Conservation (phyloP, 2,888 invertebrate species). For the Meghimatium bilineatum region DNA sequence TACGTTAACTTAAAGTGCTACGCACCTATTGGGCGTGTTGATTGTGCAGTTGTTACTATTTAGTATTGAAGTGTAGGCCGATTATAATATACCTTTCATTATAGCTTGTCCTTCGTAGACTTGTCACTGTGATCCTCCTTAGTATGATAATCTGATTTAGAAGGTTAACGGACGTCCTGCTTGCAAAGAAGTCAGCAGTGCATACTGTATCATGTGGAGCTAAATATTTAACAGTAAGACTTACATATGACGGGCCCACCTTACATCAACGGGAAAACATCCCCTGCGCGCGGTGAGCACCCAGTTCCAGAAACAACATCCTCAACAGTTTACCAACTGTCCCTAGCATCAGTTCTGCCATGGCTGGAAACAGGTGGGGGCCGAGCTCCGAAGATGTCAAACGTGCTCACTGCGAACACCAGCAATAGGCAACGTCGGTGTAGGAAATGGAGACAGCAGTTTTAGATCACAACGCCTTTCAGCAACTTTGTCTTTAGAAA, state of each 20-base stretch:
- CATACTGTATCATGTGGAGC: no score
- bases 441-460: background rate
- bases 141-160: no score
- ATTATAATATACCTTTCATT: no score
- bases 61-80: no score
- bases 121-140: no score
- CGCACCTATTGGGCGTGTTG: no score
- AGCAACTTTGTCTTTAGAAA: background rate
- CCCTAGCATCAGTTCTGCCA: conserved; percentile 14
- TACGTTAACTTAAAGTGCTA: no score
- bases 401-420: background rate
- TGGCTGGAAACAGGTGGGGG: conserved; percentile 25
- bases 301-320: background rate
- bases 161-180: no score
- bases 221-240: no score
- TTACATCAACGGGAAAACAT: conserved; percentile 6
- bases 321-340: conserved; percentile 20
- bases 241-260: conserved; percentile 40
- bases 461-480: background rate
- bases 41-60: no score
- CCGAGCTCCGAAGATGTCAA: background rate
- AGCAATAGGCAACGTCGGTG: background rate
- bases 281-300: background rate
- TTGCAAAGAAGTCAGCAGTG: no score
- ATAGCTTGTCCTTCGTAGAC: no score